A percentile compares a stretch with the other conserved stretches of the same genome.
phyloP scores from a whole-genome alignment of 2,888 invertebrate species.

The Syrphus vitripennis region DNA sequence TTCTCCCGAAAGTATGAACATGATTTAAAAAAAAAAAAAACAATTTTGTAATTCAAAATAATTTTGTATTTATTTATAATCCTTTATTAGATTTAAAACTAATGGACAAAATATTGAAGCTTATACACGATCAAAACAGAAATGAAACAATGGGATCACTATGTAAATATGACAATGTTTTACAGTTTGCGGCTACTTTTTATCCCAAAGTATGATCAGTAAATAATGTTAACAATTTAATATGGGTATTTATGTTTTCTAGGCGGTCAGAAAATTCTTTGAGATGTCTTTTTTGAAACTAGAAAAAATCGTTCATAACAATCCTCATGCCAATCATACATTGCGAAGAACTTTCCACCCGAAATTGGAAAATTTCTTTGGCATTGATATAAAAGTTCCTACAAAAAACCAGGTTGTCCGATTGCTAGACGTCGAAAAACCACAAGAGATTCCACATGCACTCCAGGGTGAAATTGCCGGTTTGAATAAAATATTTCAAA shows the following conservation, averaged over 20 bases:
- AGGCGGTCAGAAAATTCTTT: background rate
- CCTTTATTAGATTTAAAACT: background rate
- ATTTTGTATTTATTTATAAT: background rate
- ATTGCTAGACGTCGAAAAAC: constrained; percentile 76
- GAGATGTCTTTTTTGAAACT: background rate
- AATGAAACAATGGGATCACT: background rate
- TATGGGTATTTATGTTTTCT: background rate
- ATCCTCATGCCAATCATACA: constrained; percentile 92
- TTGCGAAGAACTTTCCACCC: constrained; percentile 95
- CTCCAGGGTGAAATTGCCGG: constrained; percentile 97
- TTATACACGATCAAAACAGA: background rate
- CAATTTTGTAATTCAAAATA: background rate
- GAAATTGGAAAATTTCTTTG: constrained; percentile 90
- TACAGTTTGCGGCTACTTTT: background rate
- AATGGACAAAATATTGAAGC: background rate
- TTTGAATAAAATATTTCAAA: constrained; percentile 94
- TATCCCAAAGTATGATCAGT: background rate
- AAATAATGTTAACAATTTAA: background rate
- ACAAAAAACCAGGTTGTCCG: background rate
- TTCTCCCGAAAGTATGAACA: background rate
- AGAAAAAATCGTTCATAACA: constrained; percentile 76
- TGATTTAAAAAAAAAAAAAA: background rate
- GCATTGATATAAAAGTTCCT: constrained; percentile 81
- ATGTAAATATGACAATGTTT: background rate
- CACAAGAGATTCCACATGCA: constrained; percentile 90